These are phyloP conservation scores for Ceramica pisi DNA, from an alignment of 2,888 invertebrate genomes.

Conservation along the genomic window DNA sequence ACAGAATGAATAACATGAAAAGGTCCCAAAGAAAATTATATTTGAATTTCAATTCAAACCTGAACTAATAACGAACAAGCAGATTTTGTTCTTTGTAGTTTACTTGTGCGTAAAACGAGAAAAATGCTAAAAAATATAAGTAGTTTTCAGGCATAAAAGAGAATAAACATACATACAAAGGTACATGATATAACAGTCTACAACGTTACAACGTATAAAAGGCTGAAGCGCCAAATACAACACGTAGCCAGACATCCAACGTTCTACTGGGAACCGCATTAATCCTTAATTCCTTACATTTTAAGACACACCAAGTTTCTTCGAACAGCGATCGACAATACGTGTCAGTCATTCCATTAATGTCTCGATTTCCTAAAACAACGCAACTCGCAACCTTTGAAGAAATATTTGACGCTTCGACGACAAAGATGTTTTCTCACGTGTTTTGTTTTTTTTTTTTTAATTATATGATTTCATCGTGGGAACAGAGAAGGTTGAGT, in stretches of 20 bases:
- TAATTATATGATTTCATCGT: slow-evolving; percentile 69
- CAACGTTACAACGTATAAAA: too few relatives aligned
- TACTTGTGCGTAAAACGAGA: background rate
- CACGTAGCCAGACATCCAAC: slow-evolving; percentile 40
- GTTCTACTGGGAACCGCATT: slow-evolving; percentile 74
- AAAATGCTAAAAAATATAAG: background rate
- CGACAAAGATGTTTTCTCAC: slow-evolving; percentile 79
- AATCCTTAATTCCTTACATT: slow-evolving; percentile 80
- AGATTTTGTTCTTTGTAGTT: slow-evolving; percentile 16
- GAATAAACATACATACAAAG: background rate
- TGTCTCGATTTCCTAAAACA: slow-evolving; percentile 87
- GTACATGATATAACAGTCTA: too few relatives aligned
- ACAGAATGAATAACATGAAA: slow-evolving; percentile 76
- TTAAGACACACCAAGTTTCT: slow-evolving; percentile 79
- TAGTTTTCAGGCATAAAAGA: background rate
- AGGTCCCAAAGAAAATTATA: slow-evolving; percentile 68
- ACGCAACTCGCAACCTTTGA: slow-evolving; percentile 78
- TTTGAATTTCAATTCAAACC: slow-evolving; percentile 74
- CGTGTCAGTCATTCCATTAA: slow-evolving; percentile 89
- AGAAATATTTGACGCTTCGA: slow-evolving; percentile 87
- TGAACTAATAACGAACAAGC: slow-evolving; percentile 62
- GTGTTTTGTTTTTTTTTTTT: slow-evolving; percentile 72
- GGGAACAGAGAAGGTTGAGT: slow-evolving; percentile 71
- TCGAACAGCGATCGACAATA: slow-evolving; percentile 82
- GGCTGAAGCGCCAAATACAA: slow-evolving; percentile 48